Percentiles rank a stretch among this genome's conserved stretches.
phyloP scores from a whole-genome alignment of 1,140 invertebrate species.

The Alviniconcha marisindica region DNA sequence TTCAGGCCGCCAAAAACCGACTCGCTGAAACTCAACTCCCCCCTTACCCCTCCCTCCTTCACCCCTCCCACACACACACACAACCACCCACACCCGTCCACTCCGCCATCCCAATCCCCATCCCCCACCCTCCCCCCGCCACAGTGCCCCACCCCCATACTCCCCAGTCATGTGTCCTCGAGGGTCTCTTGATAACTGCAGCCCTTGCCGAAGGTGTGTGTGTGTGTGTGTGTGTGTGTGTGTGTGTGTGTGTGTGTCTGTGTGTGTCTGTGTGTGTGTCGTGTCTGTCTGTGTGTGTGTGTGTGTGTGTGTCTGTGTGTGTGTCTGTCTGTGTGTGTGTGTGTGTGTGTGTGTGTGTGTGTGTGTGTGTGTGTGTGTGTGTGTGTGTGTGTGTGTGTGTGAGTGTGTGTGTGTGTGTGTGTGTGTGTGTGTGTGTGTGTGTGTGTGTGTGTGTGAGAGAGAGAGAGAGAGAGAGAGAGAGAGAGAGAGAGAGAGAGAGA shows the following conservation, averaged over 20 bases:
- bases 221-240: conserved; percentile 24
- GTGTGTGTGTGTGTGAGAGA: conserved; percentile 17
- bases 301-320: not conserved
- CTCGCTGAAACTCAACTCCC: too few species aligned
- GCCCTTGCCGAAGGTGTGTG: too few species aligned
- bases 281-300: not conserved
- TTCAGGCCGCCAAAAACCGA: too few species aligned
- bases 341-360: conserved; percentile 10
- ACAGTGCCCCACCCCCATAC: too few species aligned
- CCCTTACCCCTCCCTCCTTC: too few species aligned
- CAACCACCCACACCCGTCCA: too few species aligned
- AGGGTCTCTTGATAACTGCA: too few species aligned
- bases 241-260: not conserved
- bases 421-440: conserved; percentile 24
- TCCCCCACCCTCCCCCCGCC: too few species aligned
- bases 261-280: not conserved
- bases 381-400: conserved; percentile 23
- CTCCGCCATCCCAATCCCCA: too few species aligned
- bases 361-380: conserved; percentile 24
- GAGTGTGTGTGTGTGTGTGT: conserved; percentile 14
- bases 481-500: conserved; percentile 13
- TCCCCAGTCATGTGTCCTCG: too few species aligned
- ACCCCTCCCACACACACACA: too few species aligned
- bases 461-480: not conserved
- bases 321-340: not conserved